A percentile compares a stretch with the other conserved stretches of the same genome.
These are phyloP conservation scores for Heliocidaris tuberculata DNA, from an alignment of 35 echinoderm and acorn worm genomes.

Conservation along the genomic window DNA sequence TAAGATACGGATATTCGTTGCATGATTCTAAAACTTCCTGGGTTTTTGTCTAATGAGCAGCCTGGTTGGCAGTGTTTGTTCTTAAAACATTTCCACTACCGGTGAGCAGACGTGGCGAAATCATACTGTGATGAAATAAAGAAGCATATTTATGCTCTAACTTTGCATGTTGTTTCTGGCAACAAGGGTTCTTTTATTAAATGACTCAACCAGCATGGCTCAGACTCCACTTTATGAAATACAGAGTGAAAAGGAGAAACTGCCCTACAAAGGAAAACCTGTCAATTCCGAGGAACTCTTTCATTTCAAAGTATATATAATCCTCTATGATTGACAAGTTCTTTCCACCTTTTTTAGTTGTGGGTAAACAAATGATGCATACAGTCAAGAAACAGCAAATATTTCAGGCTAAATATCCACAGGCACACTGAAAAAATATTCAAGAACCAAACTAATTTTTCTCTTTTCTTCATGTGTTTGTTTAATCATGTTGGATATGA, in stretches of 20 bases:
- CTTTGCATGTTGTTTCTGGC: constrained; percentile 33
- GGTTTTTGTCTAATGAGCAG: background rate
- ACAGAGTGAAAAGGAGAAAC: background rate
- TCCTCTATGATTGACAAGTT: background rate
- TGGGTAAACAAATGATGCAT: background rate
- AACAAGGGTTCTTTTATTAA: background rate
- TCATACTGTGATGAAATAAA: background rate
- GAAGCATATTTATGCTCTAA: background rate
- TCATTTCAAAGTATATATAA: background rate
- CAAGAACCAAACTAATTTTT: background rate
- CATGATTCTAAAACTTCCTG: background rate
- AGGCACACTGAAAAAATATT: background rate
- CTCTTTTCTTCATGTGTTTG: background rate
- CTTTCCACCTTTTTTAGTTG: background rate
- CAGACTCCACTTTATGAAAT: background rate
- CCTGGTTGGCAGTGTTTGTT: background rate
- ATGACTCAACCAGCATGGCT: background rate
- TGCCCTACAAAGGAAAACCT: background rate
- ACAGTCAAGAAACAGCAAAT: background rate
- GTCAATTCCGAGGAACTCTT: background rate
- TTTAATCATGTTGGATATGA: background rate
- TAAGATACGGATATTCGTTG: background rate
- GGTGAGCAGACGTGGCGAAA: background rate
- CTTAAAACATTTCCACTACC: constrained; percentile 33
- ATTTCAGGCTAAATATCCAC: background rate